A percentile compares a stretch with the other conserved stretches of the same genome.
Evolutionary conservation across 2,113 vertebrate species (phyloP).

Genomic region (Pomatostomus ruficeps): DNA sequence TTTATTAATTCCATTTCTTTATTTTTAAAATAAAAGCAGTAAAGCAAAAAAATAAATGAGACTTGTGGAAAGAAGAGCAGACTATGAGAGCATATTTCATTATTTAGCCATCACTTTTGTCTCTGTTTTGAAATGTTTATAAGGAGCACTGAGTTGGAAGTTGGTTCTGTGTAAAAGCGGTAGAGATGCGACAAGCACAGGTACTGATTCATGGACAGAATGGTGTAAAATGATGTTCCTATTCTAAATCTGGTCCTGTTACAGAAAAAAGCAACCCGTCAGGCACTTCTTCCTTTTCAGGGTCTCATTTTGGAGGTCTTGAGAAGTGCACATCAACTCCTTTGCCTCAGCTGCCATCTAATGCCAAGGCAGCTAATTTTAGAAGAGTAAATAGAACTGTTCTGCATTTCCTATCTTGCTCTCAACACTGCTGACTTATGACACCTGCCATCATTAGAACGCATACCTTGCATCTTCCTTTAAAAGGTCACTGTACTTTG

Average conservation of each 20-base stretch:
- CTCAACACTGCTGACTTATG: neutral
- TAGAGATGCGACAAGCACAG: neutral
- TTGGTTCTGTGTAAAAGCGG: neutral
- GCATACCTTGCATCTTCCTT: slow-evolving; percentile 93
- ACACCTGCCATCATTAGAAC: neutral
- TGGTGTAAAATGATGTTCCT: neutral
- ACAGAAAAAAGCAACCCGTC: neutral
- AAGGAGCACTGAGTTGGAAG: neutral
- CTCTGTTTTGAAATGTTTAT: neutral
- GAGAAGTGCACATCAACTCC: neutral
- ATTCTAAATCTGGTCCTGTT: neutral
- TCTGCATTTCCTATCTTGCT: neutral
- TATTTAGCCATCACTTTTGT: neutral
- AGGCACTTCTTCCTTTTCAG: neutral
- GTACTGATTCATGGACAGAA: neutral
- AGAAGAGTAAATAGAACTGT: neutral
- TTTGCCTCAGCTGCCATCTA: neutral
- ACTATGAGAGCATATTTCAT: neutral
- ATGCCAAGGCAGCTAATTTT: neutral
- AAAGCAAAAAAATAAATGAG: neutral
- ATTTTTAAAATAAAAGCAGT: neutral
- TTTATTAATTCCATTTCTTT: neutral
- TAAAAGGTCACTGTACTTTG: slow-evolving; percentile 89
- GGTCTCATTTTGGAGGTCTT: neutral
- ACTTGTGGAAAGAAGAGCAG: neutral